Conservation (phyloP, 2,888 invertebrate genomes). For the Ypsolopha scabrella region DNA sequence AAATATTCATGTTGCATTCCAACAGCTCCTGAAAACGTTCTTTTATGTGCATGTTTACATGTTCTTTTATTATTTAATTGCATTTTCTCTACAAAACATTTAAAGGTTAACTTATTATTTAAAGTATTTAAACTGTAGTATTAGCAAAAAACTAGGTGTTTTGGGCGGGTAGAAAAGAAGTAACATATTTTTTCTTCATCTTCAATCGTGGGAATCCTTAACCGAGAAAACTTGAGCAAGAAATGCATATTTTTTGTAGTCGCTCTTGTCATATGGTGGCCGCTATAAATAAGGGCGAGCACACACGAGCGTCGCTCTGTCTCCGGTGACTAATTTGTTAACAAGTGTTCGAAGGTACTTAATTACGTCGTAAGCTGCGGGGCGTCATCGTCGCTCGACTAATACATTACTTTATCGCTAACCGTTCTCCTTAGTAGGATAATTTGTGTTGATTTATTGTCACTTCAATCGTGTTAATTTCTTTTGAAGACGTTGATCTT, state of each 20-base stretch:
- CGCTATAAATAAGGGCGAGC: conserved; percentile 44
- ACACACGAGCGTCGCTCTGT: conserved; percentile 27
- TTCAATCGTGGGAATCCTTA: not conserved
- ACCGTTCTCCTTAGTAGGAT: not conserved
- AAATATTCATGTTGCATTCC: too few relatives aligned
- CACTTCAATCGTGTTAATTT: not conserved
- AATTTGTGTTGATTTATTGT: not conserved
- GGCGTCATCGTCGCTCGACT: conserved; percentile 48
- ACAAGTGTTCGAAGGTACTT: conserved; percentile 57
- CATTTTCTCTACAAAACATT: too few relatives aligned
- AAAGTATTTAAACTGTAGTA: too few relatives aligned
- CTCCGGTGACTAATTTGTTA: conserved; percentile 58
- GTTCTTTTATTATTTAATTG: too few relatives aligned
- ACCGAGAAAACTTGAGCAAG: not conserved
- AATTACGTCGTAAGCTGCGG: conserved; percentile 49
- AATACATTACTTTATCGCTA: conserved; percentile 33
- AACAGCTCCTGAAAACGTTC: too few relatives aligned
- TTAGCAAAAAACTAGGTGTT: too few relatives aligned
- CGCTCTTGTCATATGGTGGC: conserved; percentile 12
- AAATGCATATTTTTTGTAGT: not conserved
- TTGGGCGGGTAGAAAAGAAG: not conserved
- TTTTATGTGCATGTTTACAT: too few relatives aligned
- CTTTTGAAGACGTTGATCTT: too few relatives aligned
- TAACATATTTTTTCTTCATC: not conserved
- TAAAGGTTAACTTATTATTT: too few relatives aligned